Evolutionary conservation across 2,888 invertebrate species (phyloP).

Genomic region (Cerceris rybyensis): DNA sequence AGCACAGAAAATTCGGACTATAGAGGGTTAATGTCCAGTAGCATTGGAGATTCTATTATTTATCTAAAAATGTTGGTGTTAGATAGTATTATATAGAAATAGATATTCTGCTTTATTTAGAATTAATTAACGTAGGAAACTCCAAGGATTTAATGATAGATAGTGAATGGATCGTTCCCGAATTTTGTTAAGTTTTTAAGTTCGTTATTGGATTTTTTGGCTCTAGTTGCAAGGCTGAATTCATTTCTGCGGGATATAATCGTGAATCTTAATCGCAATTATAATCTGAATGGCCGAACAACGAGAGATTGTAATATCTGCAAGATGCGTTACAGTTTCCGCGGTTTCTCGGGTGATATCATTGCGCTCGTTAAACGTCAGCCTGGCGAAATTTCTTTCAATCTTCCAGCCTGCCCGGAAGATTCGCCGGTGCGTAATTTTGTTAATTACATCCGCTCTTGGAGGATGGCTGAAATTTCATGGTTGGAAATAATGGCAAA

Average conservation of each 20-base stretch:
- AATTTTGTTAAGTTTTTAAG: not conserved
- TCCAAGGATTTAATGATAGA: not conserved
- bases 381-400: slow-evolving; percentile 36
- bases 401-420: slow-evolving; percentile 18
- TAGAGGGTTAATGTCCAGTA: too few species aligned
- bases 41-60: too few species aligned
- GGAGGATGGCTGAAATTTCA: not conserved
- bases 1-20: too few species aligned
- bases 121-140: too few species aligned
- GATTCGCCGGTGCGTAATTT: not conserved
- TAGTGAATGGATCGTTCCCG: not conserved
- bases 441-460: not conserved
- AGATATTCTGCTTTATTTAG: too few species aligned
- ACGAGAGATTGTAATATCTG: slow-evolving; percentile 14
- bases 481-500: not conserved
- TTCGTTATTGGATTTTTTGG: not conserved
- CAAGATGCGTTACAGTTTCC: slow-evolving; percentile 32
- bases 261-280: not conserved
- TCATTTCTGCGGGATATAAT: too few species aligned
- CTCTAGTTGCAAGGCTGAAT: not conserved
- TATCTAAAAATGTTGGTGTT: too few species aligned
- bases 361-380: slow-evolving; percentile 36
- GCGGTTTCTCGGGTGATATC: slow-evolving; percentile 31
- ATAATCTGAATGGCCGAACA: not conserved
- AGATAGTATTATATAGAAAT: too few species aligned